phyloP scores from a whole-genome alignment of 2,797 vertebrate genomes.

The Mormyrops boulengeri region DNA sequence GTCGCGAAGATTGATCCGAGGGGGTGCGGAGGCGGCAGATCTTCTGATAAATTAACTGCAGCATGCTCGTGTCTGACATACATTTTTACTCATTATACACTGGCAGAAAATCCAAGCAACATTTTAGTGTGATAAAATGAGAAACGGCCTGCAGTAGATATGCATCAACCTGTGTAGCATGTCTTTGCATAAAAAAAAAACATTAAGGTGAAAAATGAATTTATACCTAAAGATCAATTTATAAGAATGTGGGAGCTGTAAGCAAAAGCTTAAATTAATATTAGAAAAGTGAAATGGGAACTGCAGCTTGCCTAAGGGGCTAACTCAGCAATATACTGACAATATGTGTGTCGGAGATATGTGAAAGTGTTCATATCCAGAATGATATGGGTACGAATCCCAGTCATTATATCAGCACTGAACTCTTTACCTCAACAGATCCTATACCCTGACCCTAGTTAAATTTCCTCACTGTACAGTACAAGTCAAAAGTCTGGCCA shows the following conservation, averaged over 20 bases:
- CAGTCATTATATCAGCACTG: not conserved
- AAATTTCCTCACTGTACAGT: not conserved
- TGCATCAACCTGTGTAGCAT: not conserved
- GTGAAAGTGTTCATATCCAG: not conserved
- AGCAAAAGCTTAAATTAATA: not conserved
- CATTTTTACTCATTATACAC: not conserved
- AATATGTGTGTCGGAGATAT: not conserved
- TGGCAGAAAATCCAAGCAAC: not conserved
- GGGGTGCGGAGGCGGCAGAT: not conserved
- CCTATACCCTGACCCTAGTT: not conserved
- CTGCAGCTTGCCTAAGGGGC: not conserved
- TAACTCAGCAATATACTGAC: not conserved
- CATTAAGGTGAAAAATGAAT: not conserved
- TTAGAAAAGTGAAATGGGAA: not conserved
- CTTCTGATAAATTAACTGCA: not conserved
- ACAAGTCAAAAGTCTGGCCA: not conserved
- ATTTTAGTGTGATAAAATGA: not conserved
- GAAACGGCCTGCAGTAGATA: not conserved
- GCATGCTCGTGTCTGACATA: not conserved
- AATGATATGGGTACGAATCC: not conserved
- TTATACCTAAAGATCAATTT: not conserved
- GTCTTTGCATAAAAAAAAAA: not conserved
- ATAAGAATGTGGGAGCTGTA: not conserved
- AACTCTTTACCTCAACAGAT: not conserved
- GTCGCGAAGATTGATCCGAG: not conserved